Base-by-base conservation (phyloP, 2,797 vertebrate species). In the Betta splendens region DNA sequence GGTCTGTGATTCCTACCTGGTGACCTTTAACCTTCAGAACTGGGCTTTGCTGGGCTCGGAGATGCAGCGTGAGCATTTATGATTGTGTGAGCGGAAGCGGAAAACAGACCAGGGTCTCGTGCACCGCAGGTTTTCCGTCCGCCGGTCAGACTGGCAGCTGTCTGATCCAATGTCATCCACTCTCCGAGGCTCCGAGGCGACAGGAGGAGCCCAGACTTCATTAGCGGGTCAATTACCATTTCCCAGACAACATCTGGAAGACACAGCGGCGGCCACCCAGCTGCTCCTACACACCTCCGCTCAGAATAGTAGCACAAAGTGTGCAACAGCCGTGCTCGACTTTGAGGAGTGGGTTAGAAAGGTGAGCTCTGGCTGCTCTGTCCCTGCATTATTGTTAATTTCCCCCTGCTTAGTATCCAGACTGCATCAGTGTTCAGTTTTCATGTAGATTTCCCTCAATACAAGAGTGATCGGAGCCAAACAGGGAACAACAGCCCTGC, bases 241-340 rank as follows among this genome's bases (percentile, higher is more conserved):
- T 83, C 55, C 44, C 66, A 77, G 79, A 79, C 73, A 84, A 83
- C 86, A 88, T 80, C 78, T 86, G 84, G 77, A 79, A 59, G 61
- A 77, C 77, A 73, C 52, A 37, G 26, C 17, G 42, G 35, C 56
- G 42, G 35, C 56, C 57, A 57, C 42, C 73, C 64, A 71, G 65
- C 75, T 76, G 64, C 57, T 55, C 51, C 63, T 56, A 63, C 22
- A 62, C 64, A 50, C 33, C 11, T 53, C 40, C 48, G 44, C 50
- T 58, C 56, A 64, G 35, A 69, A 69, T 46, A 35, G 28, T 61
- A 64, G 40, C 42, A 49, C 38, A 60, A 76, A 55, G 36, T 36
- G 20, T 60, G 59, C 47, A 64, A 37, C 33, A 26, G 25, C 32
- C 32, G 15, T 35, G n/a, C 7, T 20, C 1, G 3, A 44, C 45